Conservation (phyloP, 2,888 invertebrate species). For the Troides aeacus region DNA sequence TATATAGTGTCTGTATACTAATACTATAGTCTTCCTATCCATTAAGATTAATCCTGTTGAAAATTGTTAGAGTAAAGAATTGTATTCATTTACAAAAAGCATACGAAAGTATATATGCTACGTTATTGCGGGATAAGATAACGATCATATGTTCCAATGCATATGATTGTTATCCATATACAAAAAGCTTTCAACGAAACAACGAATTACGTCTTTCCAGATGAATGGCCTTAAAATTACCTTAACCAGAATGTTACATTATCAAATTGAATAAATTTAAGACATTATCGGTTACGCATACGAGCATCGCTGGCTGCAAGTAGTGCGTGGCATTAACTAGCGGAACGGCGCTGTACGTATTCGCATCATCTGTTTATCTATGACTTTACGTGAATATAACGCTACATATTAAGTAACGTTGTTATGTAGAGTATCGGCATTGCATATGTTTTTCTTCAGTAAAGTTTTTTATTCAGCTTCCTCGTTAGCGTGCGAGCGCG, state of each 20-base stretch:
- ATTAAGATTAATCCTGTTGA: no score
- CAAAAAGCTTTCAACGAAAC: background rate
- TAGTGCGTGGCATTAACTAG: conserved; percentile 47
- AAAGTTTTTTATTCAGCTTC: conserved; percentile 51
- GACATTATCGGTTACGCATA: conserved; percentile 45
- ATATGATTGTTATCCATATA: background rate
- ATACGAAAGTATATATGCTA: background rate
- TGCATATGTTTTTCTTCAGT: conserved; percentile 36
- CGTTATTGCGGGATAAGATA: background rate
- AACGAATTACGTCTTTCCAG: conserved; percentile 1
- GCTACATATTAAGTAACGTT: conserved; percentile 44
- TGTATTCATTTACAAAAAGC: background rate
- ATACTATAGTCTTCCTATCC: no score
- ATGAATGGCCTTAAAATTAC: conserved; percentile 24
- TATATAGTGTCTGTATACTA: no score
- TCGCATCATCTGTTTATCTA: conserved; percentile 49
- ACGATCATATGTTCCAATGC: background rate
- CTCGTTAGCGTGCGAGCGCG: conserved; percentile 59
- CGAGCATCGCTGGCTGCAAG: conserved; percentile 39
- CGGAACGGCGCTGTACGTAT: conserved; percentile 45
- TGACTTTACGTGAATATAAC: conserved; percentile 42
- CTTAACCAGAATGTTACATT: conserved; percentile 26
- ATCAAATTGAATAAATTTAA: conserved; percentile 28
- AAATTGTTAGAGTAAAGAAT: no score
- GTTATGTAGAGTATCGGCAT: conserved; percentile 38